These are phyloP conservation scores for Cepaea nemoralis DNA, from an alignment of 1,140 invertebrate genomes.

Conservation along the genomic window DNA sequence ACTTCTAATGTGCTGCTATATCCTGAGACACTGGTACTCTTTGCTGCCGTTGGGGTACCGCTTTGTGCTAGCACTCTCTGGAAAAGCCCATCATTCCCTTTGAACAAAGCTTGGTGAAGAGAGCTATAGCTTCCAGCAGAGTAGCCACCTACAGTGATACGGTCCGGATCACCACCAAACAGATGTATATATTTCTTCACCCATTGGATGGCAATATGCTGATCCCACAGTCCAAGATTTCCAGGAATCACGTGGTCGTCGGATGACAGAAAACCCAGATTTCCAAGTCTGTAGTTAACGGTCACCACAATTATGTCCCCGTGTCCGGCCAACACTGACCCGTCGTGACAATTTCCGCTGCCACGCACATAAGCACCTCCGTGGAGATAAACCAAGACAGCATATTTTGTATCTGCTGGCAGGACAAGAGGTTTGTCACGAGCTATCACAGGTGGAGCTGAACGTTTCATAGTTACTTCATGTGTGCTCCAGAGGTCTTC, in stretches of 20 bases:
- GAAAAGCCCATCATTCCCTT: not conserved
- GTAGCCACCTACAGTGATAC: constrained; percentile 58
- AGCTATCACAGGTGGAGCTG: not conserved
- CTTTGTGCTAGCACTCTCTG: constrained; percentile 21
- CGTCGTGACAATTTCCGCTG: not conserved
- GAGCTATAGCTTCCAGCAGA: constrained; percentile 48
- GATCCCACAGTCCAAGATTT: constrained; percentile 83
- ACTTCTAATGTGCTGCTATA: not conserved
- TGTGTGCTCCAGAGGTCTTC: too few relatives aligned
- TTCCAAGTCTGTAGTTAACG: constrained; percentile 74
- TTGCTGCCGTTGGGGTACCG: not conserved
- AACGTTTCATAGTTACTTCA: not conserved
- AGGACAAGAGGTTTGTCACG: not conserved
- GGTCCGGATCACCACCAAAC: constrained; percentile 57
- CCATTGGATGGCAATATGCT: constrained; percentile 91
- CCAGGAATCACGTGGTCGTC: constrained; percentile 63
- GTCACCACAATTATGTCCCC: constrained; percentile 73
- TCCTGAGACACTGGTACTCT: not conserved
- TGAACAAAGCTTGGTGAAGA: not conserved
- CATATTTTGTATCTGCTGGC: not conserved
- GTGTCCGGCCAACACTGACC: not conserved
- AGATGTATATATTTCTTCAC: constrained; percentile 56
- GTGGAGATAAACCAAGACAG: constrained; percentile 6
- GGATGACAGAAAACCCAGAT: constrained; percentile 67
- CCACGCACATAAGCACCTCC: not conserved